These are phyloP conservation scores for Palythoa caribaeorum DNA, from an alignment of 92 coral and sea anemone genomes.

Conservation along the genomic window DNA sequence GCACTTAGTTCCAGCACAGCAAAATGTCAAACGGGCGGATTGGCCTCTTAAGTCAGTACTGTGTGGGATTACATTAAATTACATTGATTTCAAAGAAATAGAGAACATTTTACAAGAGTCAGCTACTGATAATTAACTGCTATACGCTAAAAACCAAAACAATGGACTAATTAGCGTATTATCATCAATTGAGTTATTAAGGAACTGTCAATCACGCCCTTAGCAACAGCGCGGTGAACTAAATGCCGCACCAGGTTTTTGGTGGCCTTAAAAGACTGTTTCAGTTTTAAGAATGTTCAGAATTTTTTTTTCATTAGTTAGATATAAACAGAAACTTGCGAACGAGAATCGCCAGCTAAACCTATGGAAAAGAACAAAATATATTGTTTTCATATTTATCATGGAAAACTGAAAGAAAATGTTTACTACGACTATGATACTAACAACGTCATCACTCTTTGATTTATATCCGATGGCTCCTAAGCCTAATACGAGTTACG, in stretches of 20 bases:
- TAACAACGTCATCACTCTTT: too few species aligned
- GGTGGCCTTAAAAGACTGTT: not conserved
- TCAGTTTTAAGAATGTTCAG: not conserved
- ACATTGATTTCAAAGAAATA: slow-evolving; percentile 53
- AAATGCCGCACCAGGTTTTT: too few species aligned
- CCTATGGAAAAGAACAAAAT: too few species aligned
- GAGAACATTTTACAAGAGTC: slow-evolving; percentile 63
- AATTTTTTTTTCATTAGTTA: not conserved
- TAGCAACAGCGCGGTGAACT: not conserved
- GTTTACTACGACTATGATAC: too few species aligned
- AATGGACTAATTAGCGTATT: slow-evolving; percentile 34
- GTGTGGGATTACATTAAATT: slow-evolving; percentile 50
- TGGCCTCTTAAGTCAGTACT: slow-evolving; percentile 64
- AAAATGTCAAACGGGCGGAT: slow-evolving; percentile 63
- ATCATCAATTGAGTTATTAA: not conserved
- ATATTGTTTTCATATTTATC: too few species aligned
- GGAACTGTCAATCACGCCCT: slow-evolving; percentile 12
- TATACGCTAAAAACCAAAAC: slow-evolving; percentile 14
- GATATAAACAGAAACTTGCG: too few species aligned
- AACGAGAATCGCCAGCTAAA: too few species aligned
- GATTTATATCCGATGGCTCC: too few species aligned
- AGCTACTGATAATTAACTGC: slow-evolving; percentile 5
- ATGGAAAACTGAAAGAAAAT: too few species aligned
- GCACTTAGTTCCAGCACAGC: not conserved
- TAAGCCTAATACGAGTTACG: too few species aligned